These are phyloP conservation scores for Chelonus formosanus DNA, from an alignment of 2,888 invertebrate species.

Conservation along the genomic window DNA sequence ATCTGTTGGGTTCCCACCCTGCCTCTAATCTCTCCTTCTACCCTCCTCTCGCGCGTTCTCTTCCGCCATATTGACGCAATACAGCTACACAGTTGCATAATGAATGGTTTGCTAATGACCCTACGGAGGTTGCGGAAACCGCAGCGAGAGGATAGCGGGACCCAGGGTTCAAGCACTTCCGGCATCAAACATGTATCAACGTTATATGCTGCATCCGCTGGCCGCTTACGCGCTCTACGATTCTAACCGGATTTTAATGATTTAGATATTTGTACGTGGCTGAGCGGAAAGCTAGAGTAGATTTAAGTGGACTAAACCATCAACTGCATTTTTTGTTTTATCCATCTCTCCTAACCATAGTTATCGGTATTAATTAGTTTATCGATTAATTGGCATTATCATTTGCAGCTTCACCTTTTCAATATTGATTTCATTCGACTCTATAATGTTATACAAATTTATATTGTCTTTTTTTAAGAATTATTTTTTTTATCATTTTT, in stretches of 20 bases:
- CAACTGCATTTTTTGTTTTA: too few species aligned
- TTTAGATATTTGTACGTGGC: slow-evolving; percentile 17
- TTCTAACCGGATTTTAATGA: slow-evolving; percentile 28
- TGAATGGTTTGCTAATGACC: slow-evolving; percentile 62
- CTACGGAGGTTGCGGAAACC: slow-evolving; percentile 61
- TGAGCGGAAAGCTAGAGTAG: background rate
- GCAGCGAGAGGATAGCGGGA: slow-evolving; percentile 47
- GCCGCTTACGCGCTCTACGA: slow-evolving; percentile 16
- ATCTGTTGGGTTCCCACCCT: slow-evolving; percentile 48
- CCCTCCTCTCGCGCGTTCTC: slow-evolving; percentile 23
- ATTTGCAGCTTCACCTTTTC: too few species aligned
- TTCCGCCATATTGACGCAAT: slow-evolving; percentile 57
- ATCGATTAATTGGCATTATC: too few species aligned
- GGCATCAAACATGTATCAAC: slow-evolving; percentile 57
- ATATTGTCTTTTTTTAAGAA: too few species aligned
- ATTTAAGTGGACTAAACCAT: too few species aligned
- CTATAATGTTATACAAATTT: too few species aligned
- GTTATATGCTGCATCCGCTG: slow-evolving; percentile 35
- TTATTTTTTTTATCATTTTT: too few species aligned
- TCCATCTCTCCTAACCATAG: too few species aligned
- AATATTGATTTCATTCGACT: too few species aligned
- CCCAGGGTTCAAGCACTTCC: slow-evolving; percentile 54
- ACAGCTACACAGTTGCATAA: slow-evolving; percentile 60
- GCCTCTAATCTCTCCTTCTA: slow-evolving; percentile 32
- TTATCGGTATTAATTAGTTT: too few species aligned